These are phyloP conservation scores for Suillia variegata DNA, from an alignment of 2,888 invertebrate genomes.

Conservation along the genomic window DNA sequence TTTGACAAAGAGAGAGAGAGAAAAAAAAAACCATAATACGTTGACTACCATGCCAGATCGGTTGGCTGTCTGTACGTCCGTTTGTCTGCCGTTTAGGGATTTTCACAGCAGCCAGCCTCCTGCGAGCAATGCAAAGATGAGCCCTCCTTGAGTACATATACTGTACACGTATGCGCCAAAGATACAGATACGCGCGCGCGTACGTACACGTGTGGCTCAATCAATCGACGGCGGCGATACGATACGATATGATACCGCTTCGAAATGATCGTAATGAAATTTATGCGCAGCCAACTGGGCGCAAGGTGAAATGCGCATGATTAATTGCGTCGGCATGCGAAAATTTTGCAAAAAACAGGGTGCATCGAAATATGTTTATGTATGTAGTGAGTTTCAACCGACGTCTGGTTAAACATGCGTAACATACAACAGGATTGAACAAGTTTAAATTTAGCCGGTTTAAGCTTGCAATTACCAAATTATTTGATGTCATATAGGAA, in stretches of 20 bases:
- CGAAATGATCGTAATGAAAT: slow-evolving; percentile 46
- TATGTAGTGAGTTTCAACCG: no score
- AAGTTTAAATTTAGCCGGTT: no score
- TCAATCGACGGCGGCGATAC: no score
- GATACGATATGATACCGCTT: slow-evolving; percentile 36
- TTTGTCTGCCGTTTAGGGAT: not conserved
- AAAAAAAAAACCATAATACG: no score
- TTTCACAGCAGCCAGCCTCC: not conserved
- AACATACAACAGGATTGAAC: no score
- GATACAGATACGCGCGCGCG: not conserved
- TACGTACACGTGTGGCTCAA: slow-evolving; percentile 30
- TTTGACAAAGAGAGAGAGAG: slow-evolving; percentile 12
- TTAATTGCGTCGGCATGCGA: slow-evolving; percentile 30
- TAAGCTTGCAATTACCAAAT: no score
- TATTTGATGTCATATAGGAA: no score
- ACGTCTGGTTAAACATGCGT: no score
- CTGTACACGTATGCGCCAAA: no score
- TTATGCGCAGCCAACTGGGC: slow-evolving; percentile 34
- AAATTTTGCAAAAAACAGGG: slow-evolving; percentile 32
- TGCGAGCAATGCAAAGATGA: not conserved
- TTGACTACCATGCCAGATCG: not conserved
- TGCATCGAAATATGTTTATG: no score
- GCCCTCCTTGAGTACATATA: no score
- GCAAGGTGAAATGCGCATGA: slow-evolving; percentile 37
- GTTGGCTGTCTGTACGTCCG: not conserved